Conservation (phyloP, 2,113 vertebrate genomes). For the Cyprinodon brontotheroides region DNA sequence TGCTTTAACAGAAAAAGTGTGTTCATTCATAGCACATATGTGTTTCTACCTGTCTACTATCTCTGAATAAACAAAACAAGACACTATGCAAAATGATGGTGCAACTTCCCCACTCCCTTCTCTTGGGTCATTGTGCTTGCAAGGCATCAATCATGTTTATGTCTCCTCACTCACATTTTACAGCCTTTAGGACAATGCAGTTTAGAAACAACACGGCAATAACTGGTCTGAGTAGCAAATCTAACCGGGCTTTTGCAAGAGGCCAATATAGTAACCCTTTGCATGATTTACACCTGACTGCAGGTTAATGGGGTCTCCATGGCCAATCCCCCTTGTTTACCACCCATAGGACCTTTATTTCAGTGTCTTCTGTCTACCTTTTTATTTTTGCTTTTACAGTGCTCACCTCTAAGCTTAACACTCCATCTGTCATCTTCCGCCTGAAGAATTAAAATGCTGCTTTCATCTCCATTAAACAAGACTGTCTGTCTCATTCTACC, state of each 20-base stretch:
- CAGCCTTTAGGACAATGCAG: constrained; percentile 26
- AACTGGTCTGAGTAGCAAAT: constrained; percentile 19
- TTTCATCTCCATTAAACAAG: constrained; percentile 38
- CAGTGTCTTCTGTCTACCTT: constrained; percentile 22
- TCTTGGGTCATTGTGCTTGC: constrained; percentile 26
- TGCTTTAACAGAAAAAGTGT: neutral
- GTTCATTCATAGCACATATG: constrained; percentile 23
- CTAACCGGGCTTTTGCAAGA: neutral
- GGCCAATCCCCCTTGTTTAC: constrained; percentile 34
- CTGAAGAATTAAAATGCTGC: constrained; percentile 14
- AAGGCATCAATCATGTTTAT: constrained; percentile 39
- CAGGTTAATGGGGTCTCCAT: constrained; percentile 59
- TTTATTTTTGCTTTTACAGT: constrained; percentile 9
- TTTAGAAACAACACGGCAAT: constrained; percentile 49
- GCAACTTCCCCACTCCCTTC: constrained; percentile 42
- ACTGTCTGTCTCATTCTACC: constrained; percentile 44
- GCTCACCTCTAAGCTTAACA: constrained; percentile 27
- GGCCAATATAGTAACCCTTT: constrained; percentile 9
- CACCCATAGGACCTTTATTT: constrained; percentile 32
- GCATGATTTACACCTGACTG: constrained; percentile 53
- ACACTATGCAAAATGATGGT: constrained; percentile 57
- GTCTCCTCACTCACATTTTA: constrained; percentile 41
- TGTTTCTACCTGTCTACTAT: constrained; percentile 38
- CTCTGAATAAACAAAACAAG: constrained; percentile 46
- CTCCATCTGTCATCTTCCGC: constrained; percentile 57